phyloP scores from a whole-genome alignment of 2,113 vertebrate species.

The Amia ocellicauda region DNA sequence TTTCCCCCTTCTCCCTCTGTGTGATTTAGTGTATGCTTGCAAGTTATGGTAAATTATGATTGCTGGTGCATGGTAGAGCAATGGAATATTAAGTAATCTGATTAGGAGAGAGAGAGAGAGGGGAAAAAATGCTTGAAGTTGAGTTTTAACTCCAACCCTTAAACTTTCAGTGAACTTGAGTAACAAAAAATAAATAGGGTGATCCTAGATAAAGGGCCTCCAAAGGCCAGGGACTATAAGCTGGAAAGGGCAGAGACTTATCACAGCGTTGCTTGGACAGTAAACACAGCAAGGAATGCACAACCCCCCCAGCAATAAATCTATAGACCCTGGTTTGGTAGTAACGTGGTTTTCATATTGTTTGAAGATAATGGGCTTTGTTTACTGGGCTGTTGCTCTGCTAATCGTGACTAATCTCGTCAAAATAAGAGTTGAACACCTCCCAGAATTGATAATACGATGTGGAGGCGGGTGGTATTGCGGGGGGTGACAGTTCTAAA shows the following conservation, averaged over 20 bases:
- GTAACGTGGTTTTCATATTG: neutral
- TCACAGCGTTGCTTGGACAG: conserved; percentile 6
- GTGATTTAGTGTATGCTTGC: neutral
- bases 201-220: conserved; percentile 15
- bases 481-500: neutral
- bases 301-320: neutral
- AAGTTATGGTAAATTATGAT: conserved; percentile 7
- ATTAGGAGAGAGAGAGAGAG: conserved; percentile 12
- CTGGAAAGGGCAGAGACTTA: conserved; percentile 6
- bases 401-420: conserved; percentile 20
- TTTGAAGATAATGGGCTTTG: conserved; percentile 5
- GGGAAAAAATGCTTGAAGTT: conserved; percentile 5
- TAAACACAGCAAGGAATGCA: neutral
- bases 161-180: conserved; percentile 34
- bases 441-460: conserved; percentile 10
- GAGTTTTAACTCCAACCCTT: conserved; percentile 17
- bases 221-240: conserved; percentile 3
- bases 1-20: neutral
- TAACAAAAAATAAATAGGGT: conserved; percentile 20
- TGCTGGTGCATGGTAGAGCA: conserved; percentile 21
- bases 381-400: conserved; percentile 7
- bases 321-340: neutral
- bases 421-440: conserved; percentile 7
- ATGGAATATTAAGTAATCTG: conserved; percentile 24
- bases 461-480: conserved; percentile 11